Evolutionary conservation across 2,888 invertebrate genomes (phyloP), one percentile per base, ranked within the genome.

Genomic region (Apoderus coryli): DNA sequence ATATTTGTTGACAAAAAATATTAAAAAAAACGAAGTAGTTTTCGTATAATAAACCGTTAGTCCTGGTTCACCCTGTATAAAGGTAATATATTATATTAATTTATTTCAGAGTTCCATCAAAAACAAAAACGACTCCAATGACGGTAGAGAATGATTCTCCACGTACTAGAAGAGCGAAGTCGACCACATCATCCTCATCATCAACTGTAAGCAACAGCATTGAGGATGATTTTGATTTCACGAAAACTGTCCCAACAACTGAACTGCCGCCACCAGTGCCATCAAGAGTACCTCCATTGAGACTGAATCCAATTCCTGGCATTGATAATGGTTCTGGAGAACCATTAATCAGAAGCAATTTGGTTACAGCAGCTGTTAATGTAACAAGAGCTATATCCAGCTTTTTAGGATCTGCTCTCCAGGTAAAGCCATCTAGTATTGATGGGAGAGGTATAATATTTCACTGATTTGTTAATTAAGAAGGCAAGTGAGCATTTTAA

Each of bases 301-400:
- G 48, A 31, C 40, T 59, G 29, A 47, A 50, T 34, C 55, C 57
- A 10, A 52, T 59, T 15, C 53, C 50, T 9, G 59, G 58, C 4
- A 45, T 59, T 6, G 48, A 48, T 27, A 48, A 51, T 31, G 47
- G 42, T 12, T 38, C 44, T 25, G 42, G 48, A 4, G 52, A 48
- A 25, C 44, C 51, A 11, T 45, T 54, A 28, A 53, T 61, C 22
- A 52, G 63, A 34, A 60, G 56, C 37, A 63, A 64, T 53, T 64
- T 78, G 34, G 67, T 79, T 28, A 74, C 70, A 32, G 76, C 78
- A 10, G 79, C 79, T 34, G 72, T 79, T 42, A 77, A 78, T 46
- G 77, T 78, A 37, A 79, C 79, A 14, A 69, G 74, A 54, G 76
- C 77, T 2, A 77, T 81, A 53, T 76, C 79, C 36, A 72, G 74